Evolutionary conservation across 2,797 vertebrate species (phyloP).

Genomic region (Paedocypris micromegethes): DNA sequence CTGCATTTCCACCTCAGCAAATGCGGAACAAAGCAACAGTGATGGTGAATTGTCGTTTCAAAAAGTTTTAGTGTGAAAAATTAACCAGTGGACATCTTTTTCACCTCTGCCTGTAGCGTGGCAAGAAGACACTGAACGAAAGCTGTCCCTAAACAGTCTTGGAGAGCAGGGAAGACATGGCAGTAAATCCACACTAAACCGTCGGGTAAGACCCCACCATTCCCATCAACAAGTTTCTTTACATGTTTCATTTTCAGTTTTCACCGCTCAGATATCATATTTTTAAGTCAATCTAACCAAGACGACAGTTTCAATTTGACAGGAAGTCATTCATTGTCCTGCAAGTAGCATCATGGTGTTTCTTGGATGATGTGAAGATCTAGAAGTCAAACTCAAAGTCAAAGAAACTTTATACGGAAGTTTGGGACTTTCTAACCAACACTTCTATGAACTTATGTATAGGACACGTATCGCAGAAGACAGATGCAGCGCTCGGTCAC

Average conservation of each 20-base stretch:
- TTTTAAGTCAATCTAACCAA: no score
- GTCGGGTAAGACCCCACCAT: conserved; percentile 76
- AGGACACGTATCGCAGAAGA: conserved; percentile 74
- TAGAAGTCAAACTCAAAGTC: no score
- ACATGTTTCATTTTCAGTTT: no score
- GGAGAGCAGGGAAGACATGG: conserved; percentile 85
- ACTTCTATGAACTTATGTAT: conserved; percentile 26
- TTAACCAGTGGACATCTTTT: conserved; percentile 24
- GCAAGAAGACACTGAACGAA: conserved; percentile 84
- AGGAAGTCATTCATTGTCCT: no score
- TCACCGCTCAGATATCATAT: no score
- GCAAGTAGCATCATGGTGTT: no score
- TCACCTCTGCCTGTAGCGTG: conserved; percentile 63
- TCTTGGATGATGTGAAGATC: no score
- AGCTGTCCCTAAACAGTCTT: conserved; percentile 83
- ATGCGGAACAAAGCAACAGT: conserved; percentile 75
- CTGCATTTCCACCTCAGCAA: conserved; percentile 74
- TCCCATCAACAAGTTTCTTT: conserved; percentile 5
- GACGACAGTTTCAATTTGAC: no score
- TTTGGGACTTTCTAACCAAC: not conserved
- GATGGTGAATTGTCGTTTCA: conserved; percentile 69
- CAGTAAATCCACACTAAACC: conserved; percentile 87
- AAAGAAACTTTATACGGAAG: no score
- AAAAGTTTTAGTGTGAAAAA: not conserved
- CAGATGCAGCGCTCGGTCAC: conserved; percentile 88